These are phyloP conservation scores for Pteronura brasiliensis DNA, from an alignment of 2,113 vertebrate genomes.

Conservation along the genomic window DNA sequence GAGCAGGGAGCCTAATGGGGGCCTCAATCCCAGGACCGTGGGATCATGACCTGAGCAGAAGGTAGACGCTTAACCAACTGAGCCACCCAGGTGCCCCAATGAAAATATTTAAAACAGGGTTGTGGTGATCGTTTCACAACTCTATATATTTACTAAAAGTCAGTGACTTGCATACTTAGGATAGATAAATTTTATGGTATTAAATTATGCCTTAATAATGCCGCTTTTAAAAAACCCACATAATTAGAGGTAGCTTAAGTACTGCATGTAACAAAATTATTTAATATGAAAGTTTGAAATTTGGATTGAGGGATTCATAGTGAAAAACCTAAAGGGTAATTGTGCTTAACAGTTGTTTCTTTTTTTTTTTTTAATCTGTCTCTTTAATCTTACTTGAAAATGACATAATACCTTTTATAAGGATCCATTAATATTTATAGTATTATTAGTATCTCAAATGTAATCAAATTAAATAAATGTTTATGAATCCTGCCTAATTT, in stretches of 20 bases:
- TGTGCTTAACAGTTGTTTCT: background rate
- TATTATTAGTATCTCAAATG: background rate
- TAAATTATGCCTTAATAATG: background rate
- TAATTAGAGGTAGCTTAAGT: background rate
- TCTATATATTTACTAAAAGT: background rate
- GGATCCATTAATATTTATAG: background rate
- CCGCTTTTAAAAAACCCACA: background rate
- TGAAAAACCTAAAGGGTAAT: background rate
- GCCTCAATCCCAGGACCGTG: no score
- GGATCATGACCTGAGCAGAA: no score
- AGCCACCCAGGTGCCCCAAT: no score
- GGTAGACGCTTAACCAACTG: no score
- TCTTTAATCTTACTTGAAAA: conserved; percentile 2
- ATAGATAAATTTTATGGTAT: background rate
- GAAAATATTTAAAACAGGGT: background rate
- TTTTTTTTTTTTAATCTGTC: background rate
- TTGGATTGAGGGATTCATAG: background rate
- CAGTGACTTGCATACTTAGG: background rate
- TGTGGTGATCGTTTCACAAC: background rate
- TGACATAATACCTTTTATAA: background rate
- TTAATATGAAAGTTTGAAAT: conserved; percentile 3
- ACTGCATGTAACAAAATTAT: background rate
- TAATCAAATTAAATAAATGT: background rate
- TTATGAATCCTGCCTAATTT: conserved; percentile 6
- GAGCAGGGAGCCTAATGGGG: no score